phyloP scores from a whole-genome alignment of 2,113 vertebrate species.

The Stegostoma tigrinum region DNA sequence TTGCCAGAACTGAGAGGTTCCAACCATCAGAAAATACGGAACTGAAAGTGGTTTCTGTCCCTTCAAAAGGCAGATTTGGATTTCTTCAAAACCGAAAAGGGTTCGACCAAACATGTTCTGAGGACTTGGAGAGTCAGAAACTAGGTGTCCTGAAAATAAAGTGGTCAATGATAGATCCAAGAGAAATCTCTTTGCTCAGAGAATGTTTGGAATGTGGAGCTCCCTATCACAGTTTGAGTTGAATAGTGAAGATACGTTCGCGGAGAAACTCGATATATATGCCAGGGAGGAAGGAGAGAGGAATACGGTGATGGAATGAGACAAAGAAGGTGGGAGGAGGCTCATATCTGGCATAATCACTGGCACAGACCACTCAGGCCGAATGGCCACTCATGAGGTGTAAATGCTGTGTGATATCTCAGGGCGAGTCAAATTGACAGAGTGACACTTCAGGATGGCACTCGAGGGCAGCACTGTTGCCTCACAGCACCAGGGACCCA shows the following conservation, averaged over 20 bases:
- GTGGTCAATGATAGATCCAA: not conserved
- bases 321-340: not conserved
- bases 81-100: not conserved
- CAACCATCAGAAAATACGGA: not conserved
- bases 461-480: too few relatives aligned
- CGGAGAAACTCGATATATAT: not conserved
- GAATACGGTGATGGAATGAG: not conserved
- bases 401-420: not conserved
- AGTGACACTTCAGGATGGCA: not conserved
- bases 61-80: not conserved
- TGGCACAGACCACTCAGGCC: not conserved
- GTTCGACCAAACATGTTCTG: not conserved
- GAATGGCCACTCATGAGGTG: not conserved
- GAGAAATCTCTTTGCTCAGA: not conserved
- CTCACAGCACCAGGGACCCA: too few relatives aligned
- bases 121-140: not conserved
- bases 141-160: not conserved
- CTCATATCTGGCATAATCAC: not conserved
- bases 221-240: not conserved
- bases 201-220: not conserved
- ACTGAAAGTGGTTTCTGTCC: not conserved
- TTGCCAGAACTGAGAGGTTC: not conserved
- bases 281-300: not conserved
- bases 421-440: not conserved
- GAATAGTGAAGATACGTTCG: not conserved